Base-by-base conservation (phyloP, 2,888 invertebrate species). In the Scrobipalpa atriplicella region DNA sequence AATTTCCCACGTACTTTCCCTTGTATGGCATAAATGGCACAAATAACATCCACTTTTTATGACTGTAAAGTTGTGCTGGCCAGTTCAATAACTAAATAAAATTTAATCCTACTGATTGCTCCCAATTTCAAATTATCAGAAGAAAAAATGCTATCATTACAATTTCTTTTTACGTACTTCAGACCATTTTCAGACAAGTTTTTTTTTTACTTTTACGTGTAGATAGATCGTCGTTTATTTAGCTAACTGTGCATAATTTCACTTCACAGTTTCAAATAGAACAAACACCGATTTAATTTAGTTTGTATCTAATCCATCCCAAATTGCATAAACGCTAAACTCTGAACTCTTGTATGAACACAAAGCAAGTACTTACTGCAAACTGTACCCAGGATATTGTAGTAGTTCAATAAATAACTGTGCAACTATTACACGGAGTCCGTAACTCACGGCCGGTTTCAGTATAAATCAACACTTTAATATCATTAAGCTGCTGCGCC, bases 401-500 rank as follows among this genome's bases (percentile, higher is more conserved):
- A 47, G 54, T 54, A 56, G 64, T 64, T 64, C 56, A 64, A 64
- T 64, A 56, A 64, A 63, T 63, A 64, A 64, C 60, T 36, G 38
- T 21, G 47, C 62, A 36, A 62, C 62, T 67, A 67, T 64, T 54
- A 54, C 65, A n/a, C 54, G 71, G 68, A 72, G 69, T 71, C 72
- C 75, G 71, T 84, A 82, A 82, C 73, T 84, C 79, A 79, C 72
- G 74, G 71, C 77, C 71, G 74, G 77, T 77, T 79, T 81, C 83
- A 83, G 75, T 84, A 88, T 89, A 89, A 89, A 89, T 89, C 87
- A 89, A 81, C 83, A 84, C 79, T 86, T 86, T 89, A 89, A 89
- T 89, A 89, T 83, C 76, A 87, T 86, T 86, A 87, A 84, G 81
- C 83, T 77, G 80, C 80, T 81, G 78, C 80, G 86, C 85, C 86